Evolutionary conservation across 2,888 invertebrate species (phyloP).

Genomic region (Acanthococcus lagerstroemiae): DNA sequence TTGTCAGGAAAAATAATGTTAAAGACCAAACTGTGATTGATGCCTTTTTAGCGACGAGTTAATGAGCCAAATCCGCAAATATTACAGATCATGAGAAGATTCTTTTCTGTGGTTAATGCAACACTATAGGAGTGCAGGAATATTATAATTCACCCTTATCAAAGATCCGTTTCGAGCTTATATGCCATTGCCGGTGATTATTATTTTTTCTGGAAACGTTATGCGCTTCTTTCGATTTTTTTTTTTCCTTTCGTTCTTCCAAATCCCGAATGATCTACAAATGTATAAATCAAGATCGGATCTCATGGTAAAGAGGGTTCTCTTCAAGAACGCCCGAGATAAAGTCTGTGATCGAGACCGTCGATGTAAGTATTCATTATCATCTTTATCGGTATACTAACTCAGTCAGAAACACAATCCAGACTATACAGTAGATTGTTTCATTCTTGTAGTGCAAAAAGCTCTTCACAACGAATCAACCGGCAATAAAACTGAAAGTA

Average conservation of each 20-base stretch:
- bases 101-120: background rate
- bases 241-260: background rate
- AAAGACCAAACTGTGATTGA: background rate
- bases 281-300: background rate
- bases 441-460: too few relatives aligned
- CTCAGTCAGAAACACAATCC: too few relatives aligned
- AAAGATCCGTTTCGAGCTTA: background rate
- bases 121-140: background rate
- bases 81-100: background rate
- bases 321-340: too few relatives aligned
- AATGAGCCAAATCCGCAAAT: background rate
- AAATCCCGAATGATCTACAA: too few relatives aligned
- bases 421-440: too few relatives aligned
- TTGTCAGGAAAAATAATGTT: background rate
- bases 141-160: background rate
- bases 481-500: too few relatives aligned
- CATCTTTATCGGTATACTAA: too few relatives aligned
- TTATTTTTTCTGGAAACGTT: too few relatives aligned
- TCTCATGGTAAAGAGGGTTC: background rate
- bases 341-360: too few relatives aligned
- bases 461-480: too few relatives aligned
- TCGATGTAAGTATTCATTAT: too few relatives aligned
- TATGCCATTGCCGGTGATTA: background rate
- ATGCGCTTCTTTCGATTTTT: too few relatives aligned
- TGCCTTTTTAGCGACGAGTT: background rate